A percentile compares a stretch with the other conserved stretches of the same genome.
Evolutionary conservation across 1,140 invertebrate genomes (phyloP).

Genomic region (Scaptomyza montana): DNA sequence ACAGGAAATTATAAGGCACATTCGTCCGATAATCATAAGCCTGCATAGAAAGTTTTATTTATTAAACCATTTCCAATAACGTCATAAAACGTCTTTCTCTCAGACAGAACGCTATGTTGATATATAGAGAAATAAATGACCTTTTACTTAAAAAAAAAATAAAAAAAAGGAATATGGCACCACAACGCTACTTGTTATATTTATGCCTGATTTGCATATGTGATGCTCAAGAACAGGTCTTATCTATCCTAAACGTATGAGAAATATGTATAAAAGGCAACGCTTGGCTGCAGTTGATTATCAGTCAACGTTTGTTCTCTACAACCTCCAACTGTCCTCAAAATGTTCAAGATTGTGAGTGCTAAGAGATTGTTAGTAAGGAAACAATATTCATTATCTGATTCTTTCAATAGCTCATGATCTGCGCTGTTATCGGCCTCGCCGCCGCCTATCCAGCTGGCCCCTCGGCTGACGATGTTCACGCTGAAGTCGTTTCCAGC

Average conservation of each 20-base stretch:
- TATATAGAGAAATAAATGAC: too few species aligned
- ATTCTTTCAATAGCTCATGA: constrained; percentile 19
- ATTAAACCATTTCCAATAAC: too few species aligned
- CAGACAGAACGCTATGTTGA: too few species aligned
- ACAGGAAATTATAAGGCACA: too few species aligned
- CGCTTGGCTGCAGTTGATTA: constrained; percentile 15
- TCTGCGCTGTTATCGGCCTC: constrained; percentile 18
- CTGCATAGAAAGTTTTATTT: too few species aligned
- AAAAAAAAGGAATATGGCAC: too few species aligned
- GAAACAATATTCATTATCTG: background rate
- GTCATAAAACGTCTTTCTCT: too few species aligned
- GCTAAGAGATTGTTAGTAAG: background rate
- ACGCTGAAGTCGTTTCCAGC: background rate
- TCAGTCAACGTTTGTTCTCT: constrained; percentile 65
- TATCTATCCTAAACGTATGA: background rate
- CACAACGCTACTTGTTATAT: too few species aligned
- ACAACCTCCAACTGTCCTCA: constrained; percentile 45
- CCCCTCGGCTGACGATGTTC: background rate
- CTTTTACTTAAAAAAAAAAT: too few species aligned
- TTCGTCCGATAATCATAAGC: too few species aligned
- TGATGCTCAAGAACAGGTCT: constrained; percentile 10
- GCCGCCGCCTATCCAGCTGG: constrained; percentile 9
- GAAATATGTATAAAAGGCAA: constrained; percentile 53
- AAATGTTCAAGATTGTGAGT: constrained; percentile 71
- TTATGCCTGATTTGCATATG: background rate